phyloP scores from a whole-genome alignment of 2,113 vertebrate species.

The Ciconia maguari region DNA sequence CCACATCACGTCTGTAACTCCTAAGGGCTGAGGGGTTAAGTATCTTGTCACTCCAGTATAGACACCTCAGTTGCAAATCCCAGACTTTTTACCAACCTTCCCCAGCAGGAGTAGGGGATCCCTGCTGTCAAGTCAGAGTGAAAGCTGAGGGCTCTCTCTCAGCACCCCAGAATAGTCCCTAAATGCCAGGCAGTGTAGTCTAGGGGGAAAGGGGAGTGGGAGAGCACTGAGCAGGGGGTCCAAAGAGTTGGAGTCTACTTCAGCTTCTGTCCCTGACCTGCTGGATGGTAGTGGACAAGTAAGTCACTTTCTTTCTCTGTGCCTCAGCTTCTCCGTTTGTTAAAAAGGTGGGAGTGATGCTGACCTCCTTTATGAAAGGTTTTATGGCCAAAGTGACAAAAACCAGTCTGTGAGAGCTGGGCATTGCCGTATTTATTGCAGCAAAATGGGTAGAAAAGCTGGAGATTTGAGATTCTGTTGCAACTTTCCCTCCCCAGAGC shows the following conservation, averaged over 20 bases:
- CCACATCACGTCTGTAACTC: neutral
- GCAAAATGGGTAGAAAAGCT: neutral
- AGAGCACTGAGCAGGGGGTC: neutral
- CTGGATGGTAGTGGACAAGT: neutral
- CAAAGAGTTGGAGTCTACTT: neutral
- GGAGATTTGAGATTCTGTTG: neutral
- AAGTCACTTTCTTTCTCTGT: neutral
- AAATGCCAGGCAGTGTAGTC: neutral
- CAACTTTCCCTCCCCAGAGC: neutral
- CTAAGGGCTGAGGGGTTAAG: slow-evolving; percentile 21
- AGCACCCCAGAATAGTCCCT: neutral
- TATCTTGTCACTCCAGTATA: slow-evolving; percentile 12
- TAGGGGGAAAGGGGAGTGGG: neutral
- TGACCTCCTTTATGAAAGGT: neutral
- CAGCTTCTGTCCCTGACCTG: neutral
- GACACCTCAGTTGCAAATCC: neutral
- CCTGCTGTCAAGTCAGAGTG: neutral
- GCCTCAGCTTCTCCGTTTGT: neutral
- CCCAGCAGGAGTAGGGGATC: neutral
- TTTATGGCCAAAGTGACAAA: neutral
- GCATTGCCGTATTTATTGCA: neutral
- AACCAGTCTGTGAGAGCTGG: neutral
- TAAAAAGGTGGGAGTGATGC: neutral
- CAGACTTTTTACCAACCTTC: neutral
- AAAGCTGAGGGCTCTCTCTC: neutral